phyloP scores from a whole-genome alignment of 2,888 invertebrate species.

The Parnassius glacialis region DNA sequence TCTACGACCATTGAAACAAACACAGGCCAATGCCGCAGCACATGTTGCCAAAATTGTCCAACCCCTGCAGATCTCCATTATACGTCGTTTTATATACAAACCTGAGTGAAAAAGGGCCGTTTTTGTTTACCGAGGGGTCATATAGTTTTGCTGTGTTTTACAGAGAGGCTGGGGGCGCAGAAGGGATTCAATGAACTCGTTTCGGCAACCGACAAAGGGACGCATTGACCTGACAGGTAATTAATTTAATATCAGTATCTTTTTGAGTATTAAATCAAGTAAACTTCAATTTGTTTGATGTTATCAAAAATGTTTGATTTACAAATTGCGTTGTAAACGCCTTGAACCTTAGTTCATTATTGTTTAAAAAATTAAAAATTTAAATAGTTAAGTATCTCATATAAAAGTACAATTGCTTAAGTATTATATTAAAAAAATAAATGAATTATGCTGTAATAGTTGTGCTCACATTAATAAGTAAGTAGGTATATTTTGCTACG shows the following conservation, averaged over 20 bases:
- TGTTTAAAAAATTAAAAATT: no score
- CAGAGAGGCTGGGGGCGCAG: constrained; percentile 25
- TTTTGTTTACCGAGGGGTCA: constrained; percentile 11
- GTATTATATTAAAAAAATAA: no score
- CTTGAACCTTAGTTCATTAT: no score
- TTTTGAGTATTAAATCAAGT: constrained; percentile 18
- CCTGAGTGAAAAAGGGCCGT: constrained; percentile 8
- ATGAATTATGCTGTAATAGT: no score
- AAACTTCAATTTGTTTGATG: constrained; percentile 9
- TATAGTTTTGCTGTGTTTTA: constrained; percentile 6
- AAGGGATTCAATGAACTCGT: constrained; percentile 28
- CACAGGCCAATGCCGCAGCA: constrained; percentile 27
- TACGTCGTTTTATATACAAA: neutral
- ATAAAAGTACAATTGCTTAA: no score
- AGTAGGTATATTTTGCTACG: no score
- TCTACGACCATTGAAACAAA: constrained; percentile 24
- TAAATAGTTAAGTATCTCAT: no score
- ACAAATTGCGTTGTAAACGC: no score
- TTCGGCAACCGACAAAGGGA: constrained; percentile 25
- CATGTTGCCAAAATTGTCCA: constrained; percentile 27
- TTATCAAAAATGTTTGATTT: neutral
- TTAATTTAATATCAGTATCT: constrained; percentile 27
- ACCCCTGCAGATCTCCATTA: constrained; percentile 9
- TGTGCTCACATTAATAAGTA: no score
- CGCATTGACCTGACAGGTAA: constrained; percentile 24